phyloP scores from a whole-genome alignment of 1,140 invertebrate genomes.

The Macrobrachium rosenbergii region DNA sequence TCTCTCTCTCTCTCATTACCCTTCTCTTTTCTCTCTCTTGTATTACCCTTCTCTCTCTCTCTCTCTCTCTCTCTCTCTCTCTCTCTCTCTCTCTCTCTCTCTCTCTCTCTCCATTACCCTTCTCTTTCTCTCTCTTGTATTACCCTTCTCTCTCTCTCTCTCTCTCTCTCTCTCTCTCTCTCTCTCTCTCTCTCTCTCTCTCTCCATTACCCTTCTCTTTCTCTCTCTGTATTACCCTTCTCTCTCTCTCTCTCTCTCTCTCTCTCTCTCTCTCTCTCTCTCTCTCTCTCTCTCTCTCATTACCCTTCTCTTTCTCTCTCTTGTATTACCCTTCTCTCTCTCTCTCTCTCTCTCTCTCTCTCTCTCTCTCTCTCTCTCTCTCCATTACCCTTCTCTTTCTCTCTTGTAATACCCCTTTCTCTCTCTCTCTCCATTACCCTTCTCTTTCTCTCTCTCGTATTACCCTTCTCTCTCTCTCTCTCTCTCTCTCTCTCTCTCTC shows the following conservation, averaged over 20 bases:
- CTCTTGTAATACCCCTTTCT: not conserved
- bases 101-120: not conserved
- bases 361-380: not conserved
- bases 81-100: no score
- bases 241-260: not conserved
- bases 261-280: not conserved
- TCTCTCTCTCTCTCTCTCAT: slow-evolving; percentile 11
- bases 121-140: not conserved
- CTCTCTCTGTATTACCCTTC: no score
- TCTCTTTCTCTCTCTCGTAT: not conserved
- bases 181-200: not conserved
- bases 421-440: not conserved
- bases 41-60: not conserved
- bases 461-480: no score
- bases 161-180: no score
- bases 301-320: no score
- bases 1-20: no score
- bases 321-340: not conserved
- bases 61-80: not conserved
- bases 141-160: not conserved
- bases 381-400: no score
- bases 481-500: not conserved
- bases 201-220: not conserved
- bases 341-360: not conserved
- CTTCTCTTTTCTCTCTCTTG: not conserved